Conservation (phyloP, 2,888 invertebrate genomes). For the Aleiodes alternator region DNA sequence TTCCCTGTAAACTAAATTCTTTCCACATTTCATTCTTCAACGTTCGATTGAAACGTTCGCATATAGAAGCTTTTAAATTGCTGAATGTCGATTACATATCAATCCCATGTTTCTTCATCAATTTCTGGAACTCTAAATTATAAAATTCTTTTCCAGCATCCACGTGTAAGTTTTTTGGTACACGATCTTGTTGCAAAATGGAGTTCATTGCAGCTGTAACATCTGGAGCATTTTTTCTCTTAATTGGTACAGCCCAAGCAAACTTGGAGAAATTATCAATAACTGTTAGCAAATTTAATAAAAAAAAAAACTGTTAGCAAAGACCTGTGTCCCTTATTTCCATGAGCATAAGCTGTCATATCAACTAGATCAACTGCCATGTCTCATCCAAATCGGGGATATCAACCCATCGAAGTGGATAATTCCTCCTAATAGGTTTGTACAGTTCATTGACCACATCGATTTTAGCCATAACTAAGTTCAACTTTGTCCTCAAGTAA, state of each 20-base stretch:
- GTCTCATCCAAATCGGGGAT: conserved; percentile 65
- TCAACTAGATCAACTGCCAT: conserved; percentile 66
- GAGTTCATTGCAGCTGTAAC: conserved; percentile 58
- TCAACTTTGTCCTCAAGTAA: too few species aligned
- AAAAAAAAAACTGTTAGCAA: conserved; percentile 67
- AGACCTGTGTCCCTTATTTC: conserved; percentile 64
- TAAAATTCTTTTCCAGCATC: conserved; percentile 53
- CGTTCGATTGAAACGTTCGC: conserved; percentile 50
- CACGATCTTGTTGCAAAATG: conserved; percentile 45
- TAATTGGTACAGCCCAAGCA: conserved; percentile 65
- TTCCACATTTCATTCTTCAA: conserved; percentile 56
- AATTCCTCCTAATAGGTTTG: conserved; percentile 69
- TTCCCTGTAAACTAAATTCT: neutral
- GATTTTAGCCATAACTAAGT: neutral
- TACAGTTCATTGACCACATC: conserved; percentile 66
- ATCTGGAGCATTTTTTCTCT: conserved; percentile 64
- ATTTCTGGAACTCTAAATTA: conserved; percentile 46
- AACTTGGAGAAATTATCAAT: conserved; percentile 72
- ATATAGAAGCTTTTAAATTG: conserved; percentile 60
- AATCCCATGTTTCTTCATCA: conserved; percentile 46
- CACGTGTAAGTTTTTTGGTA: conserved; percentile 48
- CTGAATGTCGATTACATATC: conserved; percentile 52
- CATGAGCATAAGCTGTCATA: conserved; percentile 62
- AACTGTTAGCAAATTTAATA: conserved; percentile 66
- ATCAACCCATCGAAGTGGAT: conserved; percentile 51